Evolutionary conservation across 2,888 invertebrate genomes (phyloP).

Genomic region (Steinernema scapterisci): DNA sequence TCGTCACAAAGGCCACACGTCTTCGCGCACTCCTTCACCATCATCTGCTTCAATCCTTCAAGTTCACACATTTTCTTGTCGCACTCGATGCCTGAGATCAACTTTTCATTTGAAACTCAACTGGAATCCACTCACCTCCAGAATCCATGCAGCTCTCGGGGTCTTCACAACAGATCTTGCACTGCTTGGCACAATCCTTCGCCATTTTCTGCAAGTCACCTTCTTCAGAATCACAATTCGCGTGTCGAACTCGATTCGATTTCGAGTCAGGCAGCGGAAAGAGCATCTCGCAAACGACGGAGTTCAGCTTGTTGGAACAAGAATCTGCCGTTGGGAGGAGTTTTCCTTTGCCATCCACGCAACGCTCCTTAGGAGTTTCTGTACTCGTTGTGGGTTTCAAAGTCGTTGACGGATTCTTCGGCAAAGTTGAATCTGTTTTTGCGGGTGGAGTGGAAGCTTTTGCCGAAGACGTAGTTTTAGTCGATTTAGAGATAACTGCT

Average conservation of each 20-base stretch:
- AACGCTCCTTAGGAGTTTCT: neutral
- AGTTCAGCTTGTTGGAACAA: neutral
- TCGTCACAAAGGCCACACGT: neutral
- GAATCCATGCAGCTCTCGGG: constrained; percentile 8
- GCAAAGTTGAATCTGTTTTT: neutral
- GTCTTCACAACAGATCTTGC: constrained; percentile 13
- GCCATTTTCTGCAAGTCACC: neutral
- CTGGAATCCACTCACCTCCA: neutral
- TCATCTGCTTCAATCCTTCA: neutral
- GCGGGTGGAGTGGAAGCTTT: neutral
- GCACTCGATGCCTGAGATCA: neutral
- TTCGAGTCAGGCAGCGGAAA: neutral
- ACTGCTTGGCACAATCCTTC: neutral
- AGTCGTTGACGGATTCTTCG: neutral
- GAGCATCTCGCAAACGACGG: neutral
- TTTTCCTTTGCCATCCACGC: neutral
- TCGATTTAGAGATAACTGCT: neutral
- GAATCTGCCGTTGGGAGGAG: neutral
- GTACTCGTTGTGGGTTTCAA: neutral
- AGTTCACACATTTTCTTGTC: neutral
- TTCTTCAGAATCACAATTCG: neutral
- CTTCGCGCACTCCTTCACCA: constrained; percentile 1
- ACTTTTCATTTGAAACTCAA: too few species aligned
- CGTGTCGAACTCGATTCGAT: neutral
- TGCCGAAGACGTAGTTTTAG: neutral